A percentile compares a stretch with the other conserved stretches of the same genome.
Evolutionary conservation across 2,888 invertebrate genomes (phyloP).

Genomic region (Mystacides longicornis): DNA sequence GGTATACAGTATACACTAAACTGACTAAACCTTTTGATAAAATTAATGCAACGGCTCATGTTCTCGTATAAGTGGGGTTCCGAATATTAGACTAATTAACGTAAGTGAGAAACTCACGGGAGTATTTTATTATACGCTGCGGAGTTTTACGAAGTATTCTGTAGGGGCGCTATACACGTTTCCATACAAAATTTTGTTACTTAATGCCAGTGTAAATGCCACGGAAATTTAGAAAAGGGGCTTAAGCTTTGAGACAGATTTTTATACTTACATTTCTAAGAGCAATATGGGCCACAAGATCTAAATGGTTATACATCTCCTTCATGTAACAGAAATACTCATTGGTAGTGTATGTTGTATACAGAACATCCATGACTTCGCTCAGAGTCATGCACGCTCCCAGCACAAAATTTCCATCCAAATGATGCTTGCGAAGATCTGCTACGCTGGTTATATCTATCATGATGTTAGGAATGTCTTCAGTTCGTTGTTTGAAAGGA

Average conservation of each 20-base stretch:
- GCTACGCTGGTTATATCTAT: conserved; percentile 56
- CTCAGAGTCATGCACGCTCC: conserved; percentile 54
- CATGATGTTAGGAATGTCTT: conserved; percentile 37
- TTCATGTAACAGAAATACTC: conserved; percentile 52
- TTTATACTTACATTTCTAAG: conserved; percentile 60
- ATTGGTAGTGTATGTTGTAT: conserved; percentile 35
- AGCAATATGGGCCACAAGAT: conserved; percentile 62
- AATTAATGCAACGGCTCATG: too few species aligned
- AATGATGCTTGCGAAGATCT: conserved; percentile 39
- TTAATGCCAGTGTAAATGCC: too few species aligned
- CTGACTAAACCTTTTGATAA: too few species aligned
- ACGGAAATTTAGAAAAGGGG: too few species aligned
- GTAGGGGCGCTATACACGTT: too few species aligned
- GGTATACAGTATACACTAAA: too few species aligned
- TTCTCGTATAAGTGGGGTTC: too few species aligned
- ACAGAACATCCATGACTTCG: conserved; percentile 46
- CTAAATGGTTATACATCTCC: conserved; percentile 56
- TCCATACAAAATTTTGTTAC: too few species aligned
- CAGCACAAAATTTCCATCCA: conserved; percentile 41
- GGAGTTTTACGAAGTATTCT: too few species aligned
- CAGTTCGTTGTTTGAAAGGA: conserved; percentile 34
- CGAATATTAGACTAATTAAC: too few species aligned
- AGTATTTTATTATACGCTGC: too few species aligned
- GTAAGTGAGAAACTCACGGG: too few species aligned
- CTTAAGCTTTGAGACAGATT: background rate